A percentile compares a stretch with the other conserved stretches of the same genome.
phyloP scores from a whole-genome alignment of 1,140 invertebrate genomes.

The Leptopilina clavipes region DNA sequence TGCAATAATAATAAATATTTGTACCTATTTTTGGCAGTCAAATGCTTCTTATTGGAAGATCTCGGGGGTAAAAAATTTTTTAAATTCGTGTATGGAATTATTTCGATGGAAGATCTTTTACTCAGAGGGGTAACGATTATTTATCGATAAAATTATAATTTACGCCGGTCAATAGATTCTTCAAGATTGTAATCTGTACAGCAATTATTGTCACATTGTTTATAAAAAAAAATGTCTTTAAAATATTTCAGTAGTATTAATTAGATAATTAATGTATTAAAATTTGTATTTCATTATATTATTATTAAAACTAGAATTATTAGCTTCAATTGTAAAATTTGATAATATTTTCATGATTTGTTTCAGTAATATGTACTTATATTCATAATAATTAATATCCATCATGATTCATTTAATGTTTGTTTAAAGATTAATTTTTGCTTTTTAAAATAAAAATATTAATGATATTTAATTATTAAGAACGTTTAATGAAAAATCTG shows the following conservation, averaged over 20 bases:
- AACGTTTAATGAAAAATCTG: neutral
- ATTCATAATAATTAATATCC: no score
- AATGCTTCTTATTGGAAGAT: neutral
- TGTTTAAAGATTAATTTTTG: no score
- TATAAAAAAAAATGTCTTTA: neutral
- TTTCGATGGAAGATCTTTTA: neutral
- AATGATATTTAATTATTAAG: neutral
- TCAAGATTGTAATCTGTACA: neutral
- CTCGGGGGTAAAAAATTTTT: neutral
- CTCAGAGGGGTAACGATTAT: neutral
- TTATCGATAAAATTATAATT: neutral
- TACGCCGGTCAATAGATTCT: neutral
- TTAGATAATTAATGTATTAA: no score
- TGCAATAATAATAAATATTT: neutral
- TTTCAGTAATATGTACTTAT: no score
- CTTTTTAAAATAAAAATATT: neutral
- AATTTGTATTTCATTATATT: no score
- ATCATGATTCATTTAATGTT: no score
- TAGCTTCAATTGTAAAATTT: no score
- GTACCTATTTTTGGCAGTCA: conserved; percentile 9
- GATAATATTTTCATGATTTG: no score
- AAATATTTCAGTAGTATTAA: no score
- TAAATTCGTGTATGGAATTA: neutral
- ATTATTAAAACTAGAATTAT: no score
- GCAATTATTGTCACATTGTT: conserved; percentile 28